These are phyloP conservation scores for Odontophorus gujanensis DNA, from an alignment of 2,113 vertebrate genomes.

Conservation along the genomic window DNA sequence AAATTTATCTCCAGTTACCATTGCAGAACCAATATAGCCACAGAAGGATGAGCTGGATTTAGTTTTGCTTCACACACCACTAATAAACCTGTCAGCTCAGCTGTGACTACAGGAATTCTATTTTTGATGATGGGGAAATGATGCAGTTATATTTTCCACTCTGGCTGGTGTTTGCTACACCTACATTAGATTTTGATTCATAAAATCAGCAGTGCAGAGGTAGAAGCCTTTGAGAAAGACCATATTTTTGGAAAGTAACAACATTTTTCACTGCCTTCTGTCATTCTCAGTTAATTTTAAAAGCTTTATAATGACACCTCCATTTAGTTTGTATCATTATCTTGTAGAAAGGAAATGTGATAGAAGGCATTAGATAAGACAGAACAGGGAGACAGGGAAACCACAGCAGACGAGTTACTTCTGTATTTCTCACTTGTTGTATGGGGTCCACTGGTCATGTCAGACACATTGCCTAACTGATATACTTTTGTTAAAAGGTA, in stretches of 20 bases:
- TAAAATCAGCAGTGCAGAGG: neutral
- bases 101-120: neutral
- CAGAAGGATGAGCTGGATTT: slow-evolving; percentile 13
- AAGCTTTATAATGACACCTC: neutral
- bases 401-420: neutral
- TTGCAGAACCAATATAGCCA: neutral
- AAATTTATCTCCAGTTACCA: neutral
- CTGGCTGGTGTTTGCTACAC: neutral
- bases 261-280: neutral
- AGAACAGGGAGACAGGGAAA: neutral
- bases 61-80: slow-evolving; percentile 36
- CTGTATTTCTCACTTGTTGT: neutral
- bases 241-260: neutral
- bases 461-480: neutral
- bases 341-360: neutral
- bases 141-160: neutral
- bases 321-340: neutral
- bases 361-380: neutral
- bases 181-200: neutral
- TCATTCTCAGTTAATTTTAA: neutral
- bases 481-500: neutral
- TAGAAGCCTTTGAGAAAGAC: neutral
- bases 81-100: slow-evolving; percentile 28
- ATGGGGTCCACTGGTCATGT: neutral
- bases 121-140: slow-evolving; percentile 10